phyloP scores from a whole-genome alignment of 2,888 invertebrate species.

The Lamellibrachia satsuma region DNA sequence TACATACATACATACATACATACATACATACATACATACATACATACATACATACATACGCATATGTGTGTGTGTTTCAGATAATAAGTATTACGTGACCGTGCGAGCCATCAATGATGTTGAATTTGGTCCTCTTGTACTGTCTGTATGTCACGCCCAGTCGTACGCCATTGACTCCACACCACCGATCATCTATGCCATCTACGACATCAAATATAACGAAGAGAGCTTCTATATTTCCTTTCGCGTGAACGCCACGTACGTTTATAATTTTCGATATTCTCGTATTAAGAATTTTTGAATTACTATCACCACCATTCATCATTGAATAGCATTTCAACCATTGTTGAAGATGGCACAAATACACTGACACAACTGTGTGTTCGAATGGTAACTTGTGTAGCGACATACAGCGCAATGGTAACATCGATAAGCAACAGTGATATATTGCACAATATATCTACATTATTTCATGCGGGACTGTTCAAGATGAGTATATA shows the following conservation, averaged over 20 bases:
- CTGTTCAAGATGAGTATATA: conserved; percentile 18
- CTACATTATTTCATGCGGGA: background rate
- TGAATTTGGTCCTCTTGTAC: conserved; percentile 49
- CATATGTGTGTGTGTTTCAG: conserved; percentile 38
- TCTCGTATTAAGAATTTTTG: background rate
- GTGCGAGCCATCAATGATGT: conserved; percentile 52
- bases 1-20: background rate
- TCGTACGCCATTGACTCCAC: conserved; percentile 50
- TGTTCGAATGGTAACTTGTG: too few species aligned
- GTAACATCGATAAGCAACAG: too few species aligned
- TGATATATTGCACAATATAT: background rate
- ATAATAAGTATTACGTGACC: conserved; percentile 50
- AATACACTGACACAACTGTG: background rate
- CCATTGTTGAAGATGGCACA: background rate
- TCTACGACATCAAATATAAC: conserved; percentile 50
- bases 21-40: background rate
- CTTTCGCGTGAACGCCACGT: conserved; percentile 50
- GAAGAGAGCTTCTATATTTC: conserved; percentile 44
- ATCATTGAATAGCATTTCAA: background rate
- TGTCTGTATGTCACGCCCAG: conserved; percentile 51
- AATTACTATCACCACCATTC: background rate
- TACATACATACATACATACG: background rate
- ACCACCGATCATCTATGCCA: conserved; percentile 48
- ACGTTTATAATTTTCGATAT: conserved; percentile 33
- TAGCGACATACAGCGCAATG: too few species aligned